A percentile compares a stretch with the other conserved stretches of the same genome.
phyloP scores from a whole-genome alignment of 2,113 vertebrate genomes.

The Larimichthys crocea region DNA sequence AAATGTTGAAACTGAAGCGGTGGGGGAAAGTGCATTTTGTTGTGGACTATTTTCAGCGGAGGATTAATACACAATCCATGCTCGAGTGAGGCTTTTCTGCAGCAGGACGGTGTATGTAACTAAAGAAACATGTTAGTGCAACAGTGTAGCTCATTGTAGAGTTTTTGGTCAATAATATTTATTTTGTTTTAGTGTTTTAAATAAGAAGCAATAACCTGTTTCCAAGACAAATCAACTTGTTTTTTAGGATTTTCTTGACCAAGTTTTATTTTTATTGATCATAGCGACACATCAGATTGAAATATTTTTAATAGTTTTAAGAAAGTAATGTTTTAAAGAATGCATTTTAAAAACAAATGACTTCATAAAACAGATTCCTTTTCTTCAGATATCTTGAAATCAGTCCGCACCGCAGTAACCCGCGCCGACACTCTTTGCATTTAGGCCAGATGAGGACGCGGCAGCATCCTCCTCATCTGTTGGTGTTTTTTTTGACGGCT shows the following conservation, averaged over 20 bases:
- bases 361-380: background rate
- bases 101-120: background rate
- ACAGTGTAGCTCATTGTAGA: background rate
- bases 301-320: background rate
- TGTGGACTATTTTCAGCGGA: background rate
- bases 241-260: background rate
- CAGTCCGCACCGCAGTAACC: background rate
- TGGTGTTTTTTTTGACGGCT: background rate
- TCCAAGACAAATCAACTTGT: background rate
- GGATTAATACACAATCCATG: background rate
- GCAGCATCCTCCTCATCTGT: constrained; percentile 23
- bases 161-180: background rate
- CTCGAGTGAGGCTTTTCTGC: background rate
- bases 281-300: background rate
- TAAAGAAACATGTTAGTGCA: too few species aligned
- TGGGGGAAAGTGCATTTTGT: background rate
- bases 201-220: background rate
- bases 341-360: background rate
- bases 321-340: background rate
- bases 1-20: background rate
- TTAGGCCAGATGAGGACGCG: constrained; percentile 29
- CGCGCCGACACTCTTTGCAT: background rate
- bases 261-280: background rate
- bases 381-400: background rate
- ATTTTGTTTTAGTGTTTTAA: background rate